Evolutionary conservation across 2,113 vertebrate genomes (phyloP), one percentile per base, ranked within the genome.

Genomic region (Strix aluco): DNA sequence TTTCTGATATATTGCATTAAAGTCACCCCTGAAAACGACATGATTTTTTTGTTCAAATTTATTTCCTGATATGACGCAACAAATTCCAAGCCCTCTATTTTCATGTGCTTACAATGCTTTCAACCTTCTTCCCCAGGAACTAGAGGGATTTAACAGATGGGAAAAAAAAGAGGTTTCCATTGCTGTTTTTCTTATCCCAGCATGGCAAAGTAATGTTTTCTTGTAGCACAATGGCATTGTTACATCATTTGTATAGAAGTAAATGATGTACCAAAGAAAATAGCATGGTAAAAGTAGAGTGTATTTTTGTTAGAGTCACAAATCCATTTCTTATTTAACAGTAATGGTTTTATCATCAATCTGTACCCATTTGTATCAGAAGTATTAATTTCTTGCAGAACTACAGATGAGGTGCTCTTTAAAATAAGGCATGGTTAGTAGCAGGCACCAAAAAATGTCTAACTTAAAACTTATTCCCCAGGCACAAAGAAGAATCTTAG

Each of bases 261-360:
- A 94, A 96, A 78, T 52, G 72, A 82, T 29, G 29, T 62, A 62
- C 14, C 30, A 62, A 87, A 62, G 86, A 66, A 82, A 88, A 85
- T 40, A 79, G 42, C n/a, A 55, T 17, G 20, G 55, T 72, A 62
- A 63, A 38, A 90, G 9, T 72, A 71, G 67, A 90, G 40, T 52
- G 25, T 21, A 25, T 15, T 57, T 58, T 92, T 69, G 30, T 72
- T 77, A 92, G 62, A 82, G 8, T 91, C 66, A 82, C 47, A 78
- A 89, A 96, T 82, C 51, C 16, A 57, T 86, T 94, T 95, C 36
- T 95, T 94, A 92, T 58, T 93, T 90, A 90, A 95, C 13, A 72
- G 17, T 91, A 46, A 69, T 55, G 52, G 90, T 44, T 63, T 71
- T 94, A 81, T 82, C 23, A 88, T 93, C 73, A 94, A 36, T 86